Evolutionary conservation across 2,888 invertebrate species (phyloP).

Genomic region (Netelia virgata): DNA sequence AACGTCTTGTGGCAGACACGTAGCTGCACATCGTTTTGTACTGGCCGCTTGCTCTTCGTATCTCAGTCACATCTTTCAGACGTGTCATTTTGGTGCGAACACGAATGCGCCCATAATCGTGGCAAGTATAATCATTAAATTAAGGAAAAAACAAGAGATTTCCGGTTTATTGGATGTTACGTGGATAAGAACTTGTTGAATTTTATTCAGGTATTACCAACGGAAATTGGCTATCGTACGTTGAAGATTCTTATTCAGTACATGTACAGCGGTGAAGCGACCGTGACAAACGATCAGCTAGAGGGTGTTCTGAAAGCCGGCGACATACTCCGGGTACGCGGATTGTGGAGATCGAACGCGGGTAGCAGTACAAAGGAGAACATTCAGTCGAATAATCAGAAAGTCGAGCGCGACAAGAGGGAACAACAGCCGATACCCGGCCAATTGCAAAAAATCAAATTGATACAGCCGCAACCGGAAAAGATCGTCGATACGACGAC

Average conservation of each 20-base stretch:
- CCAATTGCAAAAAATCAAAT: slow-evolving; percentile 83
- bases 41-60: slow-evolving; percentile 92
- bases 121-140: slow-evolving; percentile 72
- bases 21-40: slow-evolving; percentile 94
- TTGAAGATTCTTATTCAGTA: slow-evolving; percentile 93
- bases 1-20: slow-evolving; percentile 92
- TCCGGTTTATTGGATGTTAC: too few relatives aligned
- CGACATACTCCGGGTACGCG: slow-evolving; percentile 92
- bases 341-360: slow-evolving; percentile 88
- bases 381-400: slow-evolving; percentile 85
- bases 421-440: slow-evolving; percentile 79
- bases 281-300: slow-evolving; percentile 93
- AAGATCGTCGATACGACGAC: slow-evolving; percentile 64
- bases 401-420: slow-evolving; percentile 85
- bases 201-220: slow-evolving; percentile 88
- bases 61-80: slow-evolving; percentile 86
- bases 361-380: slow-evolving; percentile 81
- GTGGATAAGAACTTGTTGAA: background rate
- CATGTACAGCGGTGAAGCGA: slow-evolving; percentile 94
- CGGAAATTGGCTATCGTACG: slow-evolving; percentile 92
- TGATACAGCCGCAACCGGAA: slow-evolving; percentile 79
- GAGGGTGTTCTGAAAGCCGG: slow-evolving; percentile 93
- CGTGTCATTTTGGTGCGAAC: slow-evolving; percentile 83
- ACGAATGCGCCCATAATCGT: slow-evolving; percentile 84
- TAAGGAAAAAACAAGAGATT: background rate